phyloP scores from a whole-genome alignment of 2,888 invertebrate species.

The Ophonus ardosiacus region DNA sequence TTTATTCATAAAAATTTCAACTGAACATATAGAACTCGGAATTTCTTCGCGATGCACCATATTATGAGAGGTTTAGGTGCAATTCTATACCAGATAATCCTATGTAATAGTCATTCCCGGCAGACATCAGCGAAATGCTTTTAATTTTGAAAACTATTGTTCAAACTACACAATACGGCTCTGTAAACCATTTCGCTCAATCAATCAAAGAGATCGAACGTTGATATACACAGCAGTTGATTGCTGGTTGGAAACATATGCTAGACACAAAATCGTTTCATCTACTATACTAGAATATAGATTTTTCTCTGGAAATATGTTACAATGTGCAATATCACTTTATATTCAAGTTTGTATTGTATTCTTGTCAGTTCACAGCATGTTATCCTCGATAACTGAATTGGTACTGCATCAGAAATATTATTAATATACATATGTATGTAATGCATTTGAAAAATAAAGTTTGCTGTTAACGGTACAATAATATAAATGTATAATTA shows the following conservation, averaged over 20 bases:
- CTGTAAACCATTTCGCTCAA: slow-evolving; percentile 10
- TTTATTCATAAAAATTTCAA: no score
- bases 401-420: background rate
- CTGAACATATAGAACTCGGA: no score
- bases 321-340: background rate
- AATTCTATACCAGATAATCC: no score
- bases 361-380: background rate
- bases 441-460: no score
- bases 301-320: background rate
- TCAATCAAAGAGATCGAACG: slow-evolving; percentile 34
- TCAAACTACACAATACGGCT: background rate
- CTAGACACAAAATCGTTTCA: slow-evolving; percentile 10
- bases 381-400: background rate
- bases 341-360: background rate
- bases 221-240: slow-evolving; percentile 27
- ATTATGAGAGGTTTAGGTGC: no score
- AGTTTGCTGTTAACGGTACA: no score
- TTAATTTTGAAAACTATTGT: no score
- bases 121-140: no score
- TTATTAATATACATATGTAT: no score
- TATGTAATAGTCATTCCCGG: no score
- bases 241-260: slow-evolving; percentile 1
- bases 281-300: background rate
- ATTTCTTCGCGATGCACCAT: no score
- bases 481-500: no score